Percentiles rank a stretch among this genome's conserved stretches.
Evolutionary conservation across 1,140 invertebrate genomes (phyloP).

Genomic region (Oryctes rhinoceros): DNA sequence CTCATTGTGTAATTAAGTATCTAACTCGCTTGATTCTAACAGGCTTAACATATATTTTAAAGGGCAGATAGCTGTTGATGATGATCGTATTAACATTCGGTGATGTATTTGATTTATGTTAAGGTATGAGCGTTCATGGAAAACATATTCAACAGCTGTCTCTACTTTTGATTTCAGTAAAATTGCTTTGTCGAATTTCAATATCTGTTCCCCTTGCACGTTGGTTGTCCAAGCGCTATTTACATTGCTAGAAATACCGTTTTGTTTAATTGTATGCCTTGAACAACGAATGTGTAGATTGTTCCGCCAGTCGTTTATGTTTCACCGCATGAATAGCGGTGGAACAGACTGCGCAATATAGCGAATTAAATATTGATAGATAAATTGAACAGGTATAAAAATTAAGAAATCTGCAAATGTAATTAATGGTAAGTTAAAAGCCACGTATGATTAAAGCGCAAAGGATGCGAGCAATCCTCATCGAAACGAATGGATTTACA

Average conservation of each 20-base stretch:
- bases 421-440: no score
- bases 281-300: not conserved
- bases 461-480: no score
- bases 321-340: no score
- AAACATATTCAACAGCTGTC: constrained; percentile 4
- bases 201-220: not conserved
- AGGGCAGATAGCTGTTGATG: not conserved
- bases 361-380: no score
- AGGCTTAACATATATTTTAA: not conserved
- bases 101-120: constrained; percentile 1
- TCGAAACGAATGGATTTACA: no score
- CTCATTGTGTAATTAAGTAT: not conserved
- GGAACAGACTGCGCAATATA: no score
- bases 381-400: no score
- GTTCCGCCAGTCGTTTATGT: not conserved
- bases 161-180: not conserved
- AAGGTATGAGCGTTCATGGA: not conserved
- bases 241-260: not conserved
- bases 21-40: constrained; percentile 18
- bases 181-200: not conserved
- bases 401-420: no score
- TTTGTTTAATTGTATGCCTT: not conserved
- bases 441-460: no score
- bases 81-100: not conserved
- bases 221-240: constrained; percentile 1